These are phyloP conservation scores for Bombus confusus DNA, from an alignment of 1,140 invertebrate genomes.

Conservation along the genomic window DNA sequence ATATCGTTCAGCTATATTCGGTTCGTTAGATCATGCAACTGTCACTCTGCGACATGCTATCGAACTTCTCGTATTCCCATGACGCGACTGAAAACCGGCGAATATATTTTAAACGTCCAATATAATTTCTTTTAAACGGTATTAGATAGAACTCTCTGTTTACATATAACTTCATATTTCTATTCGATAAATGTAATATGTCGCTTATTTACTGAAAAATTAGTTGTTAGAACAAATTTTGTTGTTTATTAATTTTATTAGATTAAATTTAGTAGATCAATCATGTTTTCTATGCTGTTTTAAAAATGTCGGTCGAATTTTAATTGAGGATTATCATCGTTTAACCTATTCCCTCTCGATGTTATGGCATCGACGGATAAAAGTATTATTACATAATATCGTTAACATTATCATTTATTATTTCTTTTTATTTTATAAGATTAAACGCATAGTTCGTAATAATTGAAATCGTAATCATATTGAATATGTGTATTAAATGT, in stretches of 20 bases:
- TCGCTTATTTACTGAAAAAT: not conserved
- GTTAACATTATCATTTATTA: not conserved
- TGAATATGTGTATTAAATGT: not conserved
- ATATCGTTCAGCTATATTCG: conserved; percentile 70
- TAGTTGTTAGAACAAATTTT: not conserved
- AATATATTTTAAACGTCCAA: conserved; percentile 43
- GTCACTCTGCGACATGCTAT: conserved; percentile 66
- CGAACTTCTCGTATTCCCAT: conserved; percentile 63
- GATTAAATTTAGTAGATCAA: not conserved
- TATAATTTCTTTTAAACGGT: not conserved
- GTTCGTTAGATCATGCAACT: conserved; percentile 70
- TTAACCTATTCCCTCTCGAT: not conserved
- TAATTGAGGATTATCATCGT: conserved; percentile 19
- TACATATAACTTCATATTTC: not conserved
- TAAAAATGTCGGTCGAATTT: conserved; percentile 28
- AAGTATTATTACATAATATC: conserved; percentile 53
- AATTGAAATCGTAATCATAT: not conserved
- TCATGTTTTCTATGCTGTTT: not conserved
- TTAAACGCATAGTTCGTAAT: not conserved
- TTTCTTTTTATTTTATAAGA: not conserved
- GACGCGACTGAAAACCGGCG: conserved; percentile 28
- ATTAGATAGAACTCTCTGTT: not conserved
- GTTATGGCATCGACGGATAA: conserved; percentile 51
- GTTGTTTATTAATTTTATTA: not conserved
- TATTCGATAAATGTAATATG: not conserved